These are phyloP conservation scores for Vanacampus margaritifer DNA, from an alignment of 2,113 vertebrate genomes.

Conservation along the genomic window DNA sequence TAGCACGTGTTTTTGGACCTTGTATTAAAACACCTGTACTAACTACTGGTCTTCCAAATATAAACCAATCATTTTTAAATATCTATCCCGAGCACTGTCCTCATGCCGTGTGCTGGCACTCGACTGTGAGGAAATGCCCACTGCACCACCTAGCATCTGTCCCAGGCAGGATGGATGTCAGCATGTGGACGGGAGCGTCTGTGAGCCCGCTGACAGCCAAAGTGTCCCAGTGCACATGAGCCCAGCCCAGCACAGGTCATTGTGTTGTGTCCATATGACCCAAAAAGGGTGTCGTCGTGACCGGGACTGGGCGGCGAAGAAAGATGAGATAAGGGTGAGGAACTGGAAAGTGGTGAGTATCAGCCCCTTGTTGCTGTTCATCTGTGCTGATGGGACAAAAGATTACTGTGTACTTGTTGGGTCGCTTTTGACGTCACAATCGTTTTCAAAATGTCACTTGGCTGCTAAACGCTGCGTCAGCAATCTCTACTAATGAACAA, in stretches of 20 bases:
- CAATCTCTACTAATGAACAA: slow-evolving; percentile 13
- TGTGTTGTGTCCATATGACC: slow-evolving; percentile 18
- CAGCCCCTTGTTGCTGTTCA: slow-evolving; percentile 17
- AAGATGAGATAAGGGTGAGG: slow-evolving; percentile 29
- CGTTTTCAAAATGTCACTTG: slow-evolving; percentile 58
- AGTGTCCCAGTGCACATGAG: slow-evolving; percentile 42
- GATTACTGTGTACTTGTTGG: slow-evolving; percentile 39
- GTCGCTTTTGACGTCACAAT: slow-evolving; percentile 51
- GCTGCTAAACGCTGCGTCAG: slow-evolving; percentile 42
- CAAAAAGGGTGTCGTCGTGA: slow-evolving; percentile 22
- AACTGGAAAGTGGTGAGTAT: slow-evolving; percentile 13
- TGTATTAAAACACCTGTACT: background rate
- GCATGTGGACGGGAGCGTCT: slow-evolving; percentile 56
- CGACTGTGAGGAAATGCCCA: background rate
- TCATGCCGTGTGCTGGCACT: background rate
- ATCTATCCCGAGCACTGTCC: background rate
- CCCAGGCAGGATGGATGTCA: slow-evolving; percentile 61
- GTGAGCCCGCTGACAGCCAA: slow-evolving; percentile 51
- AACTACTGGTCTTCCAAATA: background rate
- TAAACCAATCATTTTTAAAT: background rate
- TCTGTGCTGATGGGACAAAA: slow-evolving; percentile 43
- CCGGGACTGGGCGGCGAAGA: slow-evolving; percentile 25
- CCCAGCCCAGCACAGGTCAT: slow-evolving; percentile 40
- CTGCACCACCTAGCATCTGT: slow-evolving; percentile 47
- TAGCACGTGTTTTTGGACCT: background rate